Base-by-base conservation (phyloP, 2,113 vertebrate genomes). In the Ictalurus furcatus region DNA sequence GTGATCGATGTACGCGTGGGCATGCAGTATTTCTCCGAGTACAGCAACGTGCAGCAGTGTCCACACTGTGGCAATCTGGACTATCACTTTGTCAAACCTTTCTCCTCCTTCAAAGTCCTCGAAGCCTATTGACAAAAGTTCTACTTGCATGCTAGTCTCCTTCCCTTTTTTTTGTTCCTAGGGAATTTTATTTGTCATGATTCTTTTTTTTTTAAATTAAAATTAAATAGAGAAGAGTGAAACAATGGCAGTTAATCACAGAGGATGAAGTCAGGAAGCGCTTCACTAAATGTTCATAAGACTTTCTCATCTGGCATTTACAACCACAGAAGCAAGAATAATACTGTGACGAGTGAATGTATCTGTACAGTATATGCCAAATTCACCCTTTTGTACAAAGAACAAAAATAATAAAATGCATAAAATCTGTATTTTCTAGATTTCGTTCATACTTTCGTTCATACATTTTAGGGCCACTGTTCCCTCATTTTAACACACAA, bases 11-110 rank as follows among this genome's bases (percentile, higher is more conserved):
- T 99, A 61, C 97, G 98, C 76, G 96, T 99, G 16, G 98, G 98
- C 82, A 99, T 99, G 98, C 98, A 99, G 96, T 99, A 99, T 96
- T 99, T 99, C 95, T 99, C 98, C 0, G 98, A 99, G 93, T 99
- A 99, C 97, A 99, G 98, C 95, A 99, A 99, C 40, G 98, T 99
- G 91, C 98, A 99, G 95, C 98, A 99, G 94, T 99, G 98, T 92
- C 98, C 98, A 67, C 98, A 99, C 95, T 99, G 98, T 90, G 98
- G 98, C 90, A 99, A 99, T 94, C 96, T 99, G 96, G 98, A 99
- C 97, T 99, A 99, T 96, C 98, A 99, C 94, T 99, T 99, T 85
- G 98, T 99, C 94, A 99, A 99, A 96, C 98, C 98, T 90, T 99
- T 99, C 95, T 99, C 98, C 93, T 99, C 98, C 90, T 99, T 97